phyloP scores from a whole-genome alignment of 1,140 invertebrate species.

The Euura saliciscinereae region DNA sequence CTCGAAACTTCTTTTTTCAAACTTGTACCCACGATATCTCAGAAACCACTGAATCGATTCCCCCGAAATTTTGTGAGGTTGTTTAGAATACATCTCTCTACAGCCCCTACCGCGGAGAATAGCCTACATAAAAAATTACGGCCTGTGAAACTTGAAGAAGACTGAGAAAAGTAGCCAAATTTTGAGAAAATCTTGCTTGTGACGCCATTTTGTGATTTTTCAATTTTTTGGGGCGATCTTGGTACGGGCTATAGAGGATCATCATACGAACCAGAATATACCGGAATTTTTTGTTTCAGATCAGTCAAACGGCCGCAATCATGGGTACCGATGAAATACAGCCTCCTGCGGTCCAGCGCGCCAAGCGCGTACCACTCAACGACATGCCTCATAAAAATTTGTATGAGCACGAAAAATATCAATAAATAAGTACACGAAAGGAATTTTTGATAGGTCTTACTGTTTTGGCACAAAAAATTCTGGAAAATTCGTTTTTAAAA shows the following conservation, averaged over 20 bases:
- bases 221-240: not conserved
- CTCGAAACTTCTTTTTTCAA: not conserved
- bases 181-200: not conserved
- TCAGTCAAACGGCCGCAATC: constrained; percentile 8
- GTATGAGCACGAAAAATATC: no score
- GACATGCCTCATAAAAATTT: not conserved
- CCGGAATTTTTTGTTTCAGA: not conserved
- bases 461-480: not conserved
- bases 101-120: constrained; percentile 9
- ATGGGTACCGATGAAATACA: not conserved
- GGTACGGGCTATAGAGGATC: not conserved
- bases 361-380: not conserved
- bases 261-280: constrained; percentile 4
- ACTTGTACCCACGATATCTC: not conserved
- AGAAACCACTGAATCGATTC: constrained; percentile 1
- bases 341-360: not conserved
- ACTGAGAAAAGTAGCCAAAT: constrained; percentile 5
- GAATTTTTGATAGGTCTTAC: constrained; percentile 6
- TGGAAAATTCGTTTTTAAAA: not conserved
- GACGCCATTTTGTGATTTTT: constrained; percentile 8
- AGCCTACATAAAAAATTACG: constrained; percentile 6
- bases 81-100: not conserved
- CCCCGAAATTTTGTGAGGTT: not conserved
- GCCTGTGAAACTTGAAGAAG: not conserved
- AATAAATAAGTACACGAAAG: not conserved